Evolutionary conservation across 2,888 invertebrate species (phyloP).

Genomic region (Caenorhabditis sp.): DNA sequence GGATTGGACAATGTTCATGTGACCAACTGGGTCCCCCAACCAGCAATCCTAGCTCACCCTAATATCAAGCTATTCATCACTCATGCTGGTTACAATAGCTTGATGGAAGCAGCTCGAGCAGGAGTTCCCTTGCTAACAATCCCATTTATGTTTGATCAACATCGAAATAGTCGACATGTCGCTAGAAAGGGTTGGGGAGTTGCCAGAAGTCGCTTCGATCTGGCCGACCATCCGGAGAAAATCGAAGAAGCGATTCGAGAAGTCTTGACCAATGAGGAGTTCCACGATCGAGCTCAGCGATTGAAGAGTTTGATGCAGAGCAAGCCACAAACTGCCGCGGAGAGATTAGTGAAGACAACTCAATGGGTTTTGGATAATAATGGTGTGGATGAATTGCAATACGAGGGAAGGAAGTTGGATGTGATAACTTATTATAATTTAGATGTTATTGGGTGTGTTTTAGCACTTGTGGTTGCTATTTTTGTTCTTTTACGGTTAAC

Average conservation of each 20-base stretch:
- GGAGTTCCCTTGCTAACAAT: conserved; percentile 55
- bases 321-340: conserved; percentile 45
- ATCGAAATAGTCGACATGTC: conserved; percentile 52
- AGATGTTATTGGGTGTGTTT: conserved; percentile 13
- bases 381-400: conserved; percentile 42
- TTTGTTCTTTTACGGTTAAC: conserved; percentile 17
- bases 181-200: conserved; percentile 60
- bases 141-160: conserved; percentile 51
- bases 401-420: conserved; percentile 29
- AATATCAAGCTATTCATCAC: conserved; percentile 58
- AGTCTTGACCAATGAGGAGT: conserved; percentile 29
- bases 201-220: conserved; percentile 26
- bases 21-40: conserved; percentile 53
- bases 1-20: conserved; percentile 40
- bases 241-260: conserved; percentile 35
- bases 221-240: conserved; percentile 30
- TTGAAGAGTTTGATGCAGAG: conserved; percentile 40
- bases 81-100: conserved; percentile 63
- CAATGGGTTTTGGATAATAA: conserved; percentile 49
- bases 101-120: conserved; percentile 58
- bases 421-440: conserved; percentile 22
- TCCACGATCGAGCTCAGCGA: conserved; percentile 32
- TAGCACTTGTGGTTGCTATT: conserved; percentile 7
- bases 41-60: conserved; percentile 44
- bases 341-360: conserved; percentile 42